Percentiles rank a stretch among this genome's conserved stretches.
Evolutionary conservation across 2,797 vertebrate genomes (phyloP).

Genomic region (Argentina silus): DNA sequence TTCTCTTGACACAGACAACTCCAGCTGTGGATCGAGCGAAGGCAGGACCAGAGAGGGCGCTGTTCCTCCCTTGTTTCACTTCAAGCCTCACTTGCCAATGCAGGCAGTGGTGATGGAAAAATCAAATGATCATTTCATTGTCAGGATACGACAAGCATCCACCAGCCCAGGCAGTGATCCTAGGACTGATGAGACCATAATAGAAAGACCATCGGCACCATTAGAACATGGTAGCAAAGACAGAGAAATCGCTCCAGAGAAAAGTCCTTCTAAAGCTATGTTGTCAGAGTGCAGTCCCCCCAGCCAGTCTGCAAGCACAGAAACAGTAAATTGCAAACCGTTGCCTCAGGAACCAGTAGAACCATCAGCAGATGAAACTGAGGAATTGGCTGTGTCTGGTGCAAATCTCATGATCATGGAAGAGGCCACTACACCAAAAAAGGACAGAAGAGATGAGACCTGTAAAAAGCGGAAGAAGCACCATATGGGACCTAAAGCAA

Average conservation of each 20-base stretch:
- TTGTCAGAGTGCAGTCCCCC: neutral
- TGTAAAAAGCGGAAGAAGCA: conserved; percentile 82
- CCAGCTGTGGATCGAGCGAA: conserved; percentile 84
- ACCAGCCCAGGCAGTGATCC: conserved; percentile 18
- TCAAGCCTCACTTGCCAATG: conserved; percentile 90
- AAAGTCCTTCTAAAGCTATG: conserved; percentile 3
- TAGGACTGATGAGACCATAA: conserved; percentile 42
- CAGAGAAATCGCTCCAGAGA: neutral
- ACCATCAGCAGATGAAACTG: conserved; percentile 20
- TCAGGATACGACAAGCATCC: conserved; percentile 88
- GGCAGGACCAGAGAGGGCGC: conserved; percentile 67
- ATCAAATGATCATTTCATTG: conserved; percentile 95
- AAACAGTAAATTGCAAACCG: neutral
- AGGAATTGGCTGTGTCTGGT: conserved; percentile 18
- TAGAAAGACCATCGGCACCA: conserved; percentile 40
- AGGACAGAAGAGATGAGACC: conserved; percentile 41
- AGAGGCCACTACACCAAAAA: conserved; percentile 45
- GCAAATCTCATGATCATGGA: conserved; percentile 22
- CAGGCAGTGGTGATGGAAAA: conserved; percentile 95
- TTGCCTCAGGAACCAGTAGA: neutral
- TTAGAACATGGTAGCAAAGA: conserved; percentile 2
- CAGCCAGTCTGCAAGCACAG: neutral
- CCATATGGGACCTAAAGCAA: conserved; percentile 59
- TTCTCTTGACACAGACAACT: conserved; percentile 93
- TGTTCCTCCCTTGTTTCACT: conserved; percentile 75